A percentile compares a stretch with the other conserved stretches of the same genome.
phyloP scores from a whole-genome alignment of 2,888 invertebrate species.

The Ommatoiulus sabulosus region DNA sequence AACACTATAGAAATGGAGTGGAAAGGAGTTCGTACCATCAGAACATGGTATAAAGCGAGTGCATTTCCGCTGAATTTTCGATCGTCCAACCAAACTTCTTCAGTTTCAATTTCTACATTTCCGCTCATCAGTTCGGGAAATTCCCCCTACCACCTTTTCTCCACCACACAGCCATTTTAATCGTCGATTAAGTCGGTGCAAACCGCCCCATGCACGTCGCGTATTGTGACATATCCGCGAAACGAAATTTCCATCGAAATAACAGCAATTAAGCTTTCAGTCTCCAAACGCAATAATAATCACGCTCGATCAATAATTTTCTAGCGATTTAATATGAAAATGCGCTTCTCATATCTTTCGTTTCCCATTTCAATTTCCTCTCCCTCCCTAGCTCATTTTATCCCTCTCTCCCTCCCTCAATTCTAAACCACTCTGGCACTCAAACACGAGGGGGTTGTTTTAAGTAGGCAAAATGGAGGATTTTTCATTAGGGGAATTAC shows the following conservation, averaged over 20 bases:
- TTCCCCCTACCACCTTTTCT: too few species aligned
- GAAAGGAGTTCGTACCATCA: too few species aligned
- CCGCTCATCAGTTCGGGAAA: too few species aligned
- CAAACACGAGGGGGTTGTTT: slow-evolving; percentile 21
- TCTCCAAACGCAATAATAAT: not conserved
- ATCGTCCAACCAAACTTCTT: too few species aligned
- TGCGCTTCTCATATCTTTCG: slow-evolving; percentile 1
- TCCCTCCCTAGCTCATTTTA: not conserved
- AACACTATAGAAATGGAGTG: too few species aligned
- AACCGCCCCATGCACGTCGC: not conserved
- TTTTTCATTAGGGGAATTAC: slow-evolving; percentile 48
- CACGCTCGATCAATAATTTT: slow-evolving; percentile 9
- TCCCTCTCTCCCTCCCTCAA: not conserved
- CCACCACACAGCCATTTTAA: not conserved
- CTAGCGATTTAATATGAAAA: slow-evolving; percentile 29
- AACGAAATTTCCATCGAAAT: not conserved
- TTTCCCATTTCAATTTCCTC: slow-evolving; percentile 5
- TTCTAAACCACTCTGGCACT: slow-evolving; percentile 30
- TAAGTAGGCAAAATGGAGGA: slow-evolving; percentile 45
- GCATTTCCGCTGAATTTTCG: too few species aligned
- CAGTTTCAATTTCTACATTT: too few species aligned
- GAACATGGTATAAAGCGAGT: too few species aligned
- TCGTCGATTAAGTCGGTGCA: not conserved
- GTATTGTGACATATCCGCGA: not conserved
- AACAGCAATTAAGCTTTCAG: slow-evolving; percentile 38